phyloP scores from a whole-genome alignment of 2,113 vertebrate genomes.

The Eolophus roseicapilla region DNA sequence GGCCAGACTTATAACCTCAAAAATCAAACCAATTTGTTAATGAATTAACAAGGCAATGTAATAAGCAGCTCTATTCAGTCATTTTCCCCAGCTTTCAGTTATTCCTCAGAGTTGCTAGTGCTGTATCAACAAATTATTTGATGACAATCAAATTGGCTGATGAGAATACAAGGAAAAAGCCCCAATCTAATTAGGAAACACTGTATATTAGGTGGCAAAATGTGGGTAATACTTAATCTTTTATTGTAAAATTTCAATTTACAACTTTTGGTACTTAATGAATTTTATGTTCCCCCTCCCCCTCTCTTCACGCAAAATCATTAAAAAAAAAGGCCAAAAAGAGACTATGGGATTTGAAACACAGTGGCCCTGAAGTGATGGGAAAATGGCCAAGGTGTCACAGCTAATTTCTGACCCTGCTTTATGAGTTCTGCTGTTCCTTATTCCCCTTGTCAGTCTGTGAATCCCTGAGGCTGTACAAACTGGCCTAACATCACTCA shows the following conservation, averaged over 20 bases:
- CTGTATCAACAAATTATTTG: constrained; percentile 45
- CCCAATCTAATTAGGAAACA: constrained; percentile 30
- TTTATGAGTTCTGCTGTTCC: constrained; percentile 79
- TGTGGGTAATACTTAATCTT: constrained; percentile 41
- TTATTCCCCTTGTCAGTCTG: constrained; percentile 80
- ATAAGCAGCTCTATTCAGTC: constrained; percentile 1
- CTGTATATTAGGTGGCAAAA: constrained; percentile 51
- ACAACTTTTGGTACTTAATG: constrained; percentile 10
- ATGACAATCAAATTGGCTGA: constrained; percentile 52
- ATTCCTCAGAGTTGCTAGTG: constrained; percentile 43
- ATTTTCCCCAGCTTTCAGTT: background rate
- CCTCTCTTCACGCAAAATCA: background rate
- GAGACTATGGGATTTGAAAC: constrained; percentile 70
- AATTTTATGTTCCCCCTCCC: background rate
- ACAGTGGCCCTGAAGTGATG: constrained; percentile 75
- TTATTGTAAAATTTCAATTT: constrained; percentile 48
- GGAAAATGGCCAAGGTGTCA: constrained; percentile 81
- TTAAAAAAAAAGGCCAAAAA: constrained; percentile 57
- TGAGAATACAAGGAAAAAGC: constrained; percentile 42
- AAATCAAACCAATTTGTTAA: constrained; percentile 59
- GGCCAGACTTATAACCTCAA: constrained; percentile 27
- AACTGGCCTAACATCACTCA: constrained; percentile 90
- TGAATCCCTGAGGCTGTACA: constrained; percentile 81
- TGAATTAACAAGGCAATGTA: constrained; percentile 11
- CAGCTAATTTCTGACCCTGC: constrained; percentile 80